phyloP scores from a whole-genome alignment of 1,140 invertebrate species.

The Agrypnia vestita region DNA sequence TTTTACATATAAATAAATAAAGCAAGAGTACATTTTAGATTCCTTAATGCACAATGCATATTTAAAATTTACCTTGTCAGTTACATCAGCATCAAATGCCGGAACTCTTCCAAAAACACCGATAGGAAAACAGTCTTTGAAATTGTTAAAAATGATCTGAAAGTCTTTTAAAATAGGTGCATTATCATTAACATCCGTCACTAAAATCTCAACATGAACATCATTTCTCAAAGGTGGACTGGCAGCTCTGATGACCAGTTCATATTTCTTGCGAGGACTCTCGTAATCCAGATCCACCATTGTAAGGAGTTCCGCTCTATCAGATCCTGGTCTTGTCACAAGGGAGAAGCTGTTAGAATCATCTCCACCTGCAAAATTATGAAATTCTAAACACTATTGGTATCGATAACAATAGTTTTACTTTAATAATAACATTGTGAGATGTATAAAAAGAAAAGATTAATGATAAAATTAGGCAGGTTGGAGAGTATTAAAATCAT shows the following conservation, averaged over 20 bases:
- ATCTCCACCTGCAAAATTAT: slow-evolving; percentile 78
- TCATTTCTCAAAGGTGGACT: slow-evolving; percentile 92
- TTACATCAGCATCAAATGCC: slow-evolving; percentile 95
- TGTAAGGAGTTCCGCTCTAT: slow-evolving; percentile 89
- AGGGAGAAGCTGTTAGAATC: slow-evolving; percentile 91
- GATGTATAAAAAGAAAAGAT: not conserved
- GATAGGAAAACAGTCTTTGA: slow-evolving; percentile 93
- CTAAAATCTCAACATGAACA: slow-evolving; percentile 89
- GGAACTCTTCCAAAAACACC: slow-evolving; percentile 92
- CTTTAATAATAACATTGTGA: not conserved
- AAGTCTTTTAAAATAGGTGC: slow-evolving; percentile 93
- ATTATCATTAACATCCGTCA: slow-evolving; percentile 96
- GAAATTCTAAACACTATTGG: not conserved
- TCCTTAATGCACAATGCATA: slow-evolving; percentile 32
- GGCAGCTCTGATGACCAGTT: slow-evolving; percentile 89
- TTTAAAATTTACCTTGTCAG: slow-evolving; percentile 76
- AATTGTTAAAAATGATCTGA: slow-evolving; percentile 96
- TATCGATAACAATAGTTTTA: not conserved
- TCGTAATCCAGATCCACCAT: slow-evolving; percentile 95
- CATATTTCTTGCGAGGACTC: slow-evolving; percentile 89
- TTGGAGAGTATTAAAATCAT: slow-evolving; percentile 49
- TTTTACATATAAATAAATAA: slow-evolving; percentile 21
- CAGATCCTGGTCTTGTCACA: slow-evolving; percentile 82
- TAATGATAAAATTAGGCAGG: not conserved
- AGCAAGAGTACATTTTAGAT: not conserved